Evolutionary conservation across 2,797 vertebrate genomes (phyloP).

Genomic region (Chanos chanos): DNA sequence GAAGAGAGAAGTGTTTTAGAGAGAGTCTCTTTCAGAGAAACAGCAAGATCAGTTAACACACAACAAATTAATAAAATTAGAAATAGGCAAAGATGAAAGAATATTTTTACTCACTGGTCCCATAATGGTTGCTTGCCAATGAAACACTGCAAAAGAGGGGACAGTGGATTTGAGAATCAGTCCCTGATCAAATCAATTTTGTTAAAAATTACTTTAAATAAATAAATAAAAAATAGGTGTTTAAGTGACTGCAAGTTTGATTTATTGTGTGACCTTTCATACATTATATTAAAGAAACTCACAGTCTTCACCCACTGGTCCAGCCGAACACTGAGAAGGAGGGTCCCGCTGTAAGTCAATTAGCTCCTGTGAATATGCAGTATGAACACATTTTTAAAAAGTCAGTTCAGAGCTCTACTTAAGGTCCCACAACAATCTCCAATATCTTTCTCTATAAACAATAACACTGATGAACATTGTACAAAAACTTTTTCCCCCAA

Average conservation of each 20-base stretch:
- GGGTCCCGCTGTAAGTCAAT: constrained; percentile 68
- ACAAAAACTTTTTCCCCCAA: no score
- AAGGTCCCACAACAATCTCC: not conserved
- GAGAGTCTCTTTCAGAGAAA: no score
- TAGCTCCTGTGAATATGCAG: constrained; percentile 57
- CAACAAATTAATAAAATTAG: not conserved
- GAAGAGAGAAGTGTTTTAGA: no score
- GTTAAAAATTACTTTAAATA: not conserved
- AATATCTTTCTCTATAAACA: not conserved
- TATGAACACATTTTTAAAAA: not conserved
- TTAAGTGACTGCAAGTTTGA: not conserved
- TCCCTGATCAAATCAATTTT: not conserved
- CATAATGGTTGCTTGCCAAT: constrained; percentile 75
- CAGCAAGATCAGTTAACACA: not conserved
- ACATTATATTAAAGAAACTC: constrained; percentile 46
- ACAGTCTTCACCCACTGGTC: constrained; percentile 72
- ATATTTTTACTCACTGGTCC: constrained; percentile 66
- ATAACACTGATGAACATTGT: no score
- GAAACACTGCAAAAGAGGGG: constrained; percentile 63
- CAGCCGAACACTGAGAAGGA: constrained; percentile 72
- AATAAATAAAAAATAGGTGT: not conserved
- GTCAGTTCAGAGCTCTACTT: not conserved
- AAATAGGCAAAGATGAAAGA: not conserved
- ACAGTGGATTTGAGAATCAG: not conserved
- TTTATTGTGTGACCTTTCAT: not conserved